These are phyloP conservation scores for Stegodyphus mimosarum DNA, from an alignment of 1,140 invertebrate genomes.

Conservation along the genomic window DNA sequence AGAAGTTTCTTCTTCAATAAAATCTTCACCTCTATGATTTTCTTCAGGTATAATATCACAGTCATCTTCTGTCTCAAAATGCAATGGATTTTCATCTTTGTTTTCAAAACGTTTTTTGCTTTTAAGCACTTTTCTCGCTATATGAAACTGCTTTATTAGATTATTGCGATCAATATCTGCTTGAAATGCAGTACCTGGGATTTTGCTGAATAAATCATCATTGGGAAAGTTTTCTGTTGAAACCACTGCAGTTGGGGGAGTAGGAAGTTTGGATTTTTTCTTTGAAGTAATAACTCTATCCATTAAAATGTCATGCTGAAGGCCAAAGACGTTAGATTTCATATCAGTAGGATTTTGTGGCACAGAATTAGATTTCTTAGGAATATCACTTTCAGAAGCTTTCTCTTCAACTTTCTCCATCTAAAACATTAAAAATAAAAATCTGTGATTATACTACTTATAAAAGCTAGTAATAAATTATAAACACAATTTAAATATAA, in stretches of 20 bases:
- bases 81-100: neutral
- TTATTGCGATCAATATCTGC: neutral
- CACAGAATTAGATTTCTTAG: neutral
- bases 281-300: conserved; percentile 21
- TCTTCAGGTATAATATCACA: neutral
- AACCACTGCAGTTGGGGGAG: neutral
- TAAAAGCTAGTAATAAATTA: no score
- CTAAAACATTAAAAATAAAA: no score
- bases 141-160: conserved; percentile 26
- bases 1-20: conserved; percentile 26
- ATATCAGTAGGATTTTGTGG: conserved; percentile 22
- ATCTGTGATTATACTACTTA: no score
- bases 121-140: conserved; percentile 23
- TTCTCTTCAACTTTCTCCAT: no score
- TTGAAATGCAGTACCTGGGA: conserved; percentile 17
- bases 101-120: neutral
- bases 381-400: neutral
- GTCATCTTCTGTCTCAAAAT: neutral
- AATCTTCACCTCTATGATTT: conserved; percentile 19
- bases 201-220: conserved; percentile 25
- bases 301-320: conserved; percentile 32
- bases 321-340: conserved; percentile 42
- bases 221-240: neutral
- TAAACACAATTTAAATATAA: no score
- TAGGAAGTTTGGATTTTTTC: neutral